A percentile compares a stretch with the other conserved stretches of the same genome.
These are phyloP conservation scores for Diceros bicornis DNA, from an alignment of 2,797 vertebrate genomes.

Conservation along the genomic window DNA sequence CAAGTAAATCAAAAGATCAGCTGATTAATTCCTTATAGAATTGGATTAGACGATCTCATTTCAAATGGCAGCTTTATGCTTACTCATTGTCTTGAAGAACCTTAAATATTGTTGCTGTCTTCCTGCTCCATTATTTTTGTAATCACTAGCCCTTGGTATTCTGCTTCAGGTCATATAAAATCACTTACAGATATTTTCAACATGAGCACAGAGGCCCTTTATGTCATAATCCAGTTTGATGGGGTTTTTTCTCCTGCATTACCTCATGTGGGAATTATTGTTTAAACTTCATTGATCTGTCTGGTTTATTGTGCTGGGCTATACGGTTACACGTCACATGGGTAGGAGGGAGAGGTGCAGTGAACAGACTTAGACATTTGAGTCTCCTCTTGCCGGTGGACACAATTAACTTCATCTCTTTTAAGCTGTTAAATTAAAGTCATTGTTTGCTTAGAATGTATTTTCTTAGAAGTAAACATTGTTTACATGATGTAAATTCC, in stretches of 20 bases:
- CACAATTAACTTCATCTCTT: conserved; percentile 55
- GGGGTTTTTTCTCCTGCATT: not conserved
- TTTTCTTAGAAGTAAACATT: conserved; percentile 29
- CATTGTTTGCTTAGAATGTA: conserved; percentile 47
- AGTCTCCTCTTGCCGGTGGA: conserved; percentile 25
- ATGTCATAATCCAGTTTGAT: conserved; percentile 72
- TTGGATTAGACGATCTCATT: conserved; percentile 57
- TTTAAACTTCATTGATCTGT: conserved; percentile 75
- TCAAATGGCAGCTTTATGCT: conserved; percentile 61
- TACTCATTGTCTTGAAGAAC: conserved; percentile 65
- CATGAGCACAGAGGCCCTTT: conserved; percentile 37
- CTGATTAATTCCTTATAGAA: conserved; percentile 75
- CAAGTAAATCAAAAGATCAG: conserved; percentile 71
- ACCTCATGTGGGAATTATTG: conserved; percentile 78
- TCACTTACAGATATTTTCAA: conserved; percentile 74
- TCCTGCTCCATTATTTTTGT: conserved; percentile 79
- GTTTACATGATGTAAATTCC: conserved; percentile 26
- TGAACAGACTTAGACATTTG: not conserved
- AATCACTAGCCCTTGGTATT: conserved; percentile 67
- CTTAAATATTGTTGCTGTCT: conserved; percentile 57
- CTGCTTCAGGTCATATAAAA: conserved; percentile 68
- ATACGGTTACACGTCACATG: not conserved
- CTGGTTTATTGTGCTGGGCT: not conserved
- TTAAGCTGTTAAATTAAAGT: not conserved
- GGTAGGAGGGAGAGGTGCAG: not conserved